Base-by-base conservation (phyloP, 2,797 vertebrate species). In the Manis crassicaudata region DNA sequence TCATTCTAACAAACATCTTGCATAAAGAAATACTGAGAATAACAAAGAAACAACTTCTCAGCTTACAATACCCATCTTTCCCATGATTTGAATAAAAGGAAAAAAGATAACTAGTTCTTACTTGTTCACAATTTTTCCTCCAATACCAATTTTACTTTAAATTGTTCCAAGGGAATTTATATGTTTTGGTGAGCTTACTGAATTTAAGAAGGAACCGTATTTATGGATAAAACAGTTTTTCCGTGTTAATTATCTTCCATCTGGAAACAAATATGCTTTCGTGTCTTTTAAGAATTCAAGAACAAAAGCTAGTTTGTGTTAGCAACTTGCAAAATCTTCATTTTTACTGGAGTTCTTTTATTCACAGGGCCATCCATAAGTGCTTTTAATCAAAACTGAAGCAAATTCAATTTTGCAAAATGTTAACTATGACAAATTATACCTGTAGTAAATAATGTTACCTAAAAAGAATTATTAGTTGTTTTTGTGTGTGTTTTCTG, bases 181-280 rank as follows among this genome's bases (percentile, higher is more conserved):
- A 85, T 88, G 96, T 93, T 90, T 96, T 75, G 46, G 73, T 90
- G 73, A 93, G 83, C 27, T 92, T 90, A 94, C 83, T 88, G 62
- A 93, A 92, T 79, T 92, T 86, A 72, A 88, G 80, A 94, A 92
- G 32, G 32, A 95, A 80, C 25, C 77, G 82, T 94, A 94, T 96
- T 97, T 94, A 97, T 90, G 81, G 67, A 95, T 95, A 97, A 97
- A 95, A 35, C 62, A 89, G 27, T 77, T 93, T 94, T 97, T 94
- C 80, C 72, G 37, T 97, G 95, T 92, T 97, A 94, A 97, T 97
- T 97, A 96, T 88, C 90, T 96, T 97, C 96, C 97, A 97, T 97
- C 96, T 97, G 97, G 97, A 96, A 97, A 95, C 84, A 96, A 98
- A 97, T 96, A 97, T 92, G 92, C 63, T 94, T 95, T 95, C 37